A percentile compares a stretch with the other conserved stretches of the same genome.
phyloP scores from a whole-genome alignment of 2,113 vertebrate genomes.

The Tachuris rubrigastra region DNA sequence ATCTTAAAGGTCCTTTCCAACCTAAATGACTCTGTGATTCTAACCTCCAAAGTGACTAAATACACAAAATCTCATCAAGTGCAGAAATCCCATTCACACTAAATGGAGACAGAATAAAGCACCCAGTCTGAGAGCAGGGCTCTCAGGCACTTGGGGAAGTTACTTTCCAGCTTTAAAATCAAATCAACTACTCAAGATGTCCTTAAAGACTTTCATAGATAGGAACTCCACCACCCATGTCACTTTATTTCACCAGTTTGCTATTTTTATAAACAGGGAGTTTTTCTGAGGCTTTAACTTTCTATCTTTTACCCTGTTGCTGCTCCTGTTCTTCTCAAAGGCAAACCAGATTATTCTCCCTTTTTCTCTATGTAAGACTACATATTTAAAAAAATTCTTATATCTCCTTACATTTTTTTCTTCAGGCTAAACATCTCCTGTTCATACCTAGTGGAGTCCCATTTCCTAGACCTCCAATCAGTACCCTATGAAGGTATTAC shows the following conservation, averaged over 20 bases:
- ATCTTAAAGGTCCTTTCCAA: not conserved
- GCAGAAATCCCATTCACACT: not conserved
- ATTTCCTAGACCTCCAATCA: not conserved
- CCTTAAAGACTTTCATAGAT: not conserved
- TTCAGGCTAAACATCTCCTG: not conserved
- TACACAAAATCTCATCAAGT: not conserved
- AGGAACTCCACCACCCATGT: not conserved
- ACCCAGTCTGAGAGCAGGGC: fast-evolving
- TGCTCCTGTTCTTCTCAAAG: not conserved
- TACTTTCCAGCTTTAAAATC: not conserved
- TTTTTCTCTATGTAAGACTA: not conserved
- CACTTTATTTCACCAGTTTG: not conserved
- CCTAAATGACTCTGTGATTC: not conserved
- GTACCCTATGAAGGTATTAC: not conserved
- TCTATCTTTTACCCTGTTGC: not conserved
- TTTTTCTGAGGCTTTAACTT: not conserved
- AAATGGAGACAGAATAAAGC: fast-evolving
- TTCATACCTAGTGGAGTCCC: not conserved
- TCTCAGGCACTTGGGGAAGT: not conserved
- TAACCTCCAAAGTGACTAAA: not conserved
- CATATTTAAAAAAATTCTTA: fast-evolving
- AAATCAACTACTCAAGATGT: not conserved
- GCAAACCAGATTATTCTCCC: not conserved
- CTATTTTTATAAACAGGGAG: not conserved
- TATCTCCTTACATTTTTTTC: not conserved